Evolutionary conservation across 2,888 invertebrate species (phyloP).

Genomic region (Trilocha varians): DNA sequence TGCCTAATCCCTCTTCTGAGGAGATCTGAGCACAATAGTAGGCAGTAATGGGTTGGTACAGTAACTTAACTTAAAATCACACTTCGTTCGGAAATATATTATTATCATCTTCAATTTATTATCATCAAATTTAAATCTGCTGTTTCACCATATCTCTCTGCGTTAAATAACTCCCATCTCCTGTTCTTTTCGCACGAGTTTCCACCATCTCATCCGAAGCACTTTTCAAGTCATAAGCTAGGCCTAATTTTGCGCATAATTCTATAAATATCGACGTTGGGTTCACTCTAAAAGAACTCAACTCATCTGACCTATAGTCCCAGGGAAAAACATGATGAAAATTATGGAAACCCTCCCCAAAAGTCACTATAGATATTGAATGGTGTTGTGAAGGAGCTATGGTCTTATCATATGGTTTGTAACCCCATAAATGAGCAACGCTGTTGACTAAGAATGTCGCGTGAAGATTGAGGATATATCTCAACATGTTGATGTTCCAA

Average conservation of each 20-base stretch:
- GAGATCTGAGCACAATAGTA: no score
- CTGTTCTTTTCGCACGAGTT: constrained; percentile 11
- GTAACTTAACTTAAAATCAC: no score
- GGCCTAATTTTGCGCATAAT: constrained; percentile 18
- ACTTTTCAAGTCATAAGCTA: constrained; percentile 22
- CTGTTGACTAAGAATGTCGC: constrained; percentile 76
- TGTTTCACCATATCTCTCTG: constrained; percentile 1
- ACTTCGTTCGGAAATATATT: no score
- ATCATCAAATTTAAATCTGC: no score
- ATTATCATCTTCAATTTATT: no score
- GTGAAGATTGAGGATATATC: constrained; percentile 71
- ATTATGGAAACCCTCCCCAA: constrained; percentile 80
- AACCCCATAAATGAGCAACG: constrained; percentile 66
- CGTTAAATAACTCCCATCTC: constrained; percentile 11
- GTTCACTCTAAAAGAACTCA: constrained; percentile 75
- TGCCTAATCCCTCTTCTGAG: no score
- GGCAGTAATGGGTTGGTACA: no score
- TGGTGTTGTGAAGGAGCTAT: constrained; percentile 10
- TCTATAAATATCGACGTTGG: constrained; percentile 51
- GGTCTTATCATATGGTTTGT: constrained; percentile 43
- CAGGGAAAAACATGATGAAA: constrained; percentile 71
- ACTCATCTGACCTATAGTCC: constrained; percentile 29
- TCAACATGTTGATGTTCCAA: constrained; percentile 45
- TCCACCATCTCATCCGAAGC: constrained; percentile 8
- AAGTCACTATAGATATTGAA: not conserved